Percentiles rank a stretch among this genome's conserved stretches.
These are phyloP conservation scores for Scelioninae gen. 1 DNA, from an alignment of 2,888 invertebrate species.

Conservation along the genomic window DNA sequence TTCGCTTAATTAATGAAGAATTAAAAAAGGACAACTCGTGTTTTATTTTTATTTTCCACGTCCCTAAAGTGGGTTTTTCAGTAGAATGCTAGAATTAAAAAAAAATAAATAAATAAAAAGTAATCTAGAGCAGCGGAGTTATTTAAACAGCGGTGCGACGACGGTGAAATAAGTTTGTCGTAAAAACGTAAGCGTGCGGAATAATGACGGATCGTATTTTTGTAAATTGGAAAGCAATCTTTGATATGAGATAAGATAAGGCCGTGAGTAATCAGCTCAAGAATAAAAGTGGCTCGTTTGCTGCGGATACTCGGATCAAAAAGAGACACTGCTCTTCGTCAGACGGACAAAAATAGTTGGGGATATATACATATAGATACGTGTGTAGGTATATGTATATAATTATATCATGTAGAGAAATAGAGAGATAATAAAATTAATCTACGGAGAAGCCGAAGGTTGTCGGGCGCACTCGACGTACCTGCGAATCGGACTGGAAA, in stretches of 20 bases:
- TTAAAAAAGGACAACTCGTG: too few relatives aligned
- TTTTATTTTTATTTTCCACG: not conserved
- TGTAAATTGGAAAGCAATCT: conserved; percentile 34
- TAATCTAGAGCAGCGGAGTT: conserved; percentile 9
- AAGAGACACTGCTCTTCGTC: conserved; percentile 46
- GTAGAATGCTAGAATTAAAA: not conserved
- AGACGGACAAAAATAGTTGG: conserved; percentile 28
- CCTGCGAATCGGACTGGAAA: conserved; percentile 95
- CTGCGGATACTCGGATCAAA: too few relatives aligned
- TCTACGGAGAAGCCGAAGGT: conserved; percentile 15
- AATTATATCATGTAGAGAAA: conserved; percentile 3
- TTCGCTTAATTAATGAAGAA: too few relatives aligned
- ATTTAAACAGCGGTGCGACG: conserved; percentile 41
- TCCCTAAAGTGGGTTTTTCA: conserved; percentile 2
- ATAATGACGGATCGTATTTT: conserved; percentile 26
- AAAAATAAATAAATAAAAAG: conserved; percentile 20
- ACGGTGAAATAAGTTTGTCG: conserved; percentile 26
- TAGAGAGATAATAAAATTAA: conserved; percentile 11
- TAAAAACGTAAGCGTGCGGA: conserved; percentile 45
- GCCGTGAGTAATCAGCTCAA: conserved; percentile 42
- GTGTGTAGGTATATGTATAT: conserved; percentile 23
- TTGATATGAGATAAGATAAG: conserved; percentile 41
- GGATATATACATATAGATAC: conserved; percentile 22
- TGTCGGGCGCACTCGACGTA: conserved; percentile 82
- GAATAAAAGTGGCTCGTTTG: not conserved